Evolutionary conservation across 2,113 vertebrate genomes (phyloP).

Genomic region (Catharus fuscescens): DNA sequence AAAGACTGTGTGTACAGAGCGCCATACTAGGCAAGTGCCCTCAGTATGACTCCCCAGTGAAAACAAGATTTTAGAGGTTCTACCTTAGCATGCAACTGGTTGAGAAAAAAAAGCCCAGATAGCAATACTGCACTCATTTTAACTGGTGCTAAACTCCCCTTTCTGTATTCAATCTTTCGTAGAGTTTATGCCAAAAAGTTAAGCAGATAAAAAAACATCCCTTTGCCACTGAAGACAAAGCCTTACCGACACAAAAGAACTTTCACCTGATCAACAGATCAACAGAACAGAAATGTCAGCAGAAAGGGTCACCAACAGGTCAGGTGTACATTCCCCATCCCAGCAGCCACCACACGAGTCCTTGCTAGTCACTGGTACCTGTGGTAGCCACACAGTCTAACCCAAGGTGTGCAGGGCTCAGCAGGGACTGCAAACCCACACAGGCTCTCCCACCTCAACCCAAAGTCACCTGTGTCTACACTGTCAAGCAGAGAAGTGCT

Average conservation of each 20-base stretch:
- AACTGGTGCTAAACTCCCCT: background rate
- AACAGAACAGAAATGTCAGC: background rate
- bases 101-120: background rate
- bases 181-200: background rate
- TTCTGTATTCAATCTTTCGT: background rate
- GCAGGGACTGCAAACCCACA: background rate
- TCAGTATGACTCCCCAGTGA: background rate
- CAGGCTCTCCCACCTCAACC: background rate
- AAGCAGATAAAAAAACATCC: background rate
- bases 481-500: background rate
- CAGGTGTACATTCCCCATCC: background rate
- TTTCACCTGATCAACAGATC: background rate
- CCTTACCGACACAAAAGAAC: background rate
- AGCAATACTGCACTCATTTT: background rate
- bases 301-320: background rate
- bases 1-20: background rate
- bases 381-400: background rate
- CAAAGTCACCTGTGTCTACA: background rate
- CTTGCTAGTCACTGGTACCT: too few species aligned
- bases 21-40: background rate
- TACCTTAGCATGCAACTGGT: background rate
- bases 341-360: rapidly evolving
- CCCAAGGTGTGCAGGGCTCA: background rate
- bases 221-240: background rate
- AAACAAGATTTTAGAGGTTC: background rate